Conservation (phyloP, 2,797 vertebrate species). For the Spinus pinus region DNA sequence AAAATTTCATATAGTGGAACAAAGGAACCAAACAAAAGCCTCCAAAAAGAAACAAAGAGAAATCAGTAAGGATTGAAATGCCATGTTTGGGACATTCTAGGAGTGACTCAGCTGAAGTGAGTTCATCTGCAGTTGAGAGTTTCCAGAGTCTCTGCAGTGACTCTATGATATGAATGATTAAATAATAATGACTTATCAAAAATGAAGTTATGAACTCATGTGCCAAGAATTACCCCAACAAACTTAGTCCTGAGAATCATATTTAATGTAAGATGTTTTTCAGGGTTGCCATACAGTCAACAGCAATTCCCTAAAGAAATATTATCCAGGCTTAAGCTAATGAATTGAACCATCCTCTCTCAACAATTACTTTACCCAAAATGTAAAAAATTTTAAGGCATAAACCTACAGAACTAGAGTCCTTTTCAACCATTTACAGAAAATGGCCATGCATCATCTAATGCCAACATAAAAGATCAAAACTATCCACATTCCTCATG, state of each 20-base stretch:
- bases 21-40: background rate
- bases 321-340: background rate
- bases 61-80: background rate
- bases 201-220: background rate
- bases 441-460: background rate
- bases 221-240: background rate
- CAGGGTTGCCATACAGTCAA: background rate
- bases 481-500: background rate
- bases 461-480: background rate
- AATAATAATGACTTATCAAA: background rate
- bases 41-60: fast-evolving
- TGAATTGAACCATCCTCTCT: background rate
- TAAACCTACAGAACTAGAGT: background rate
- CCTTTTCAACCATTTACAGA: background rate
- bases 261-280: background rate
- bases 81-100: background rate
- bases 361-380: background rate
- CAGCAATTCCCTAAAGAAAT: background rate
- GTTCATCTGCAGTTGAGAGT: background rate
- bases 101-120: background rate
- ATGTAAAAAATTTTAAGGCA: background rate
- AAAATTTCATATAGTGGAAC: background rate
- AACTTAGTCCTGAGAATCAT: background rate
- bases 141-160: background rate
- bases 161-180: background rate